A percentile compares a stretch with the other conserved stretches of the same genome.
Conservation (phyloP, 2,888 invertebrate species). For the Ophraella communa region DNA sequence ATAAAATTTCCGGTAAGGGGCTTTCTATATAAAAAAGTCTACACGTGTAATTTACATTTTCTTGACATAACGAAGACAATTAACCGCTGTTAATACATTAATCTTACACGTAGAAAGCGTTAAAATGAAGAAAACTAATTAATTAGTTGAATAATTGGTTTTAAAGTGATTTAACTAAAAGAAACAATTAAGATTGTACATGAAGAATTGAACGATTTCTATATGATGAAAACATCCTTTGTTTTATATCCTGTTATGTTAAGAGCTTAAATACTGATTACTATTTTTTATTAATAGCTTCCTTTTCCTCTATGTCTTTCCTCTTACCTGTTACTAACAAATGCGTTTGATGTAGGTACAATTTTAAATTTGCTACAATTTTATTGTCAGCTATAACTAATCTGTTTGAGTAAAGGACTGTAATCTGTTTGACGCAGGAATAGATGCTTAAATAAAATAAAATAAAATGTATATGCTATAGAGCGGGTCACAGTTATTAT, state of each 20-base stretch:
- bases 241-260: not conserved
- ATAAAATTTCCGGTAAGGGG: not conserved
- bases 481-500: too few species aligned
- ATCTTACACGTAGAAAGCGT: slow-evolving; percentile 18
- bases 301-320: too few species aligned
- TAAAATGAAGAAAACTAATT: slow-evolving; percentile 13
- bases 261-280: too few species aligned
- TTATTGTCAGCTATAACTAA: too few species aligned
- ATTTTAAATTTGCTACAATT: too few species aligned
- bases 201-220: not conserved
- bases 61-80: not conserved
- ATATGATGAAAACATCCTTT: not conserved
- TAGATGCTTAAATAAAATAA: too few species aligned
- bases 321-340: too few species aligned
- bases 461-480: too few species aligned
- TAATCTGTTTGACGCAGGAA: too few species aligned
- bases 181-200: slow-evolving; percentile 5
- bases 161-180: slow-evolving; percentile 7
- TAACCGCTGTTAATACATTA: not conserved
- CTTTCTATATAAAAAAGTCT: not conserved
- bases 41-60: not conserved
- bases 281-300: too few species aligned
- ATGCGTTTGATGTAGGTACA: too few species aligned
- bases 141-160: slow-evolving; percentile 19
- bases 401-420: too few species aligned